phyloP scores from a whole-genome alignment of 2,797 vertebrate species.

The Loriculus beryllinus region DNA sequence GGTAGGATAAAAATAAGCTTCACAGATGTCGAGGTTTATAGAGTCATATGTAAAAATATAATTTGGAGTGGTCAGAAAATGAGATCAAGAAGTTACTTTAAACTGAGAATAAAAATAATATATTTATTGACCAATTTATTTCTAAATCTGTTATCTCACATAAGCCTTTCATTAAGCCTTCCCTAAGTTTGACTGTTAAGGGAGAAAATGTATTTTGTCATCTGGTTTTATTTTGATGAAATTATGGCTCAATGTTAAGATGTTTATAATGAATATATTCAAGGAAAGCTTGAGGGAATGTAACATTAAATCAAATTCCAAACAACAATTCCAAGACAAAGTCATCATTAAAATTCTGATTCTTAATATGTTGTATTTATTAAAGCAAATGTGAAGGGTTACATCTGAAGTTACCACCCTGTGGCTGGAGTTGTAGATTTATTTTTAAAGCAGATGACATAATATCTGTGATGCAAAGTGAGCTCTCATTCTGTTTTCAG shows the following conservation, averaged over 20 bases:
- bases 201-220: slow-evolving; percentile 5
- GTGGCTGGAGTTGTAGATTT: background rate
- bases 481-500: background rate
- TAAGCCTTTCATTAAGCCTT: slow-evolving; percentile 18
- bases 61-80: slow-evolving; percentile 5
- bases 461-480: background rate
- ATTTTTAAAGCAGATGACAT: background rate
- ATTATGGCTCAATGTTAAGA: slow-evolving; percentile 6
- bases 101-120: slow-evolving; percentile 28
- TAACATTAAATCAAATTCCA: slow-evolving; percentile 32
- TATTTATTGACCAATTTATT: background rate
- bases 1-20: slow-evolving; percentile 19
- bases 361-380: background rate
- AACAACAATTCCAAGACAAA: slow-evolving; percentile 30
- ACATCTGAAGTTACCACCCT: background rate
- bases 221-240: slow-evolving; percentile 30
- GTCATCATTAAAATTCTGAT: slow-evolving; percentile 15
- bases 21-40: slow-evolving; percentile 19
- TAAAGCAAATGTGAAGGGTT: background rate
- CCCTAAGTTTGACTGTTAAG: background rate
- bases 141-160: slow-evolving; percentile 21
- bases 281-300: background rate
- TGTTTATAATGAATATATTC: background rate
- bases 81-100: slow-evolving; percentile 29
- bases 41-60: slow-evolving; percentile 41